These are phyloP conservation scores for Gephyroberyx darwinii DNA, from an alignment of 2,797 vertebrate genomes.

Conservation along the genomic window DNA sequence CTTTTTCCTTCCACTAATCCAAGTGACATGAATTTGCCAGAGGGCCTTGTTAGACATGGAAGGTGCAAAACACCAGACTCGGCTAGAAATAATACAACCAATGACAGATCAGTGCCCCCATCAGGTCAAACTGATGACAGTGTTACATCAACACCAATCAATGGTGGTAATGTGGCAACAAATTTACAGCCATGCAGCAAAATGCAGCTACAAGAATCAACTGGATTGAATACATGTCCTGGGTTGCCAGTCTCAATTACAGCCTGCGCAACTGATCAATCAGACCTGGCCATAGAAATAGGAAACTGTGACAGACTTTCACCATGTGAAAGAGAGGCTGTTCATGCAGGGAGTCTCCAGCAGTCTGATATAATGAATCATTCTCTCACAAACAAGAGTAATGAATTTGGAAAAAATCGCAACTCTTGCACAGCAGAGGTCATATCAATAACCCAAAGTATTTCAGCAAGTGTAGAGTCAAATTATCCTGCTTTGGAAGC, in stretches of 20 bases:
- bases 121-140: conserved; percentile 31
- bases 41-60: conserved; percentile 17
- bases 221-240: conserved; percentile 21
- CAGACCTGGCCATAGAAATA: conserved; percentile 16
- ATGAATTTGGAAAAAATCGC: conserved; percentile 35
- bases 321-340: background rate
- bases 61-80: conserved; percentile 16
- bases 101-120: background rate
- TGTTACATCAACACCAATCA: conserved; percentile 5
- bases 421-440: conserved; percentile 39
- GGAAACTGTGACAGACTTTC: background rate
- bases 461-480: conserved; percentile 42
- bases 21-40: conserved; percentile 26
- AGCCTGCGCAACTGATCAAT: conserved; percentile 7
- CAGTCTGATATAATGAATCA: conserved; percentile 14
- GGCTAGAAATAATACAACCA: conserved; percentile 25
- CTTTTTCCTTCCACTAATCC: background rate
- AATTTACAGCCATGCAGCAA: conserved; percentile 35
- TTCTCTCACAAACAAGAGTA: background rate
- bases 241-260: conserved; percentile 27
- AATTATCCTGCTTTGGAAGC: conserved; percentile 43
- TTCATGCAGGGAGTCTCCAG: background rate
- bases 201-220: conserved; percentile 32
- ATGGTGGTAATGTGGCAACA: conserved; percentile 34
- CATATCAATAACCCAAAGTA: conserved; percentile 23